These are phyloP conservation scores for Leptonema lineaticorne DNA, from an alignment of 1,140 invertebrate genomes.

Conservation along the genomic window DNA sequence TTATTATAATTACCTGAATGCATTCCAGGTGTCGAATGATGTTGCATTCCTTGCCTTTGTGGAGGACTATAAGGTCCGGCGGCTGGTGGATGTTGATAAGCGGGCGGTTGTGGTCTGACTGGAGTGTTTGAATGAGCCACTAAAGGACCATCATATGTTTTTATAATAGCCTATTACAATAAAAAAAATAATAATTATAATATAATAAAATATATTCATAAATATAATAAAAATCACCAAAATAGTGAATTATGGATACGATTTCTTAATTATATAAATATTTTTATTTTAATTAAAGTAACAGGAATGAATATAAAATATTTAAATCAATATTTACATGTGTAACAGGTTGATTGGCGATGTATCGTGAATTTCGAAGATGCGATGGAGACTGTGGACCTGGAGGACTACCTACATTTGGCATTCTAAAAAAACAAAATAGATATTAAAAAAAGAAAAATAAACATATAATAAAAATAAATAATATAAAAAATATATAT, in stretches of 20 bases:
- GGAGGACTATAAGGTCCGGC: slow-evolving; percentile 37
- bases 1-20: slow-evolving; percentile 7
- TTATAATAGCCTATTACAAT: slow-evolving; percentile 51
- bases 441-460: slow-evolving; percentile 3
- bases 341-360: slow-evolving; percentile 29
- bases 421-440: slow-evolving; percentile 34
- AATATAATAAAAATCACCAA: background rate
- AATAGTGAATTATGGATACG: too few species aligned
- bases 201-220: background rate
- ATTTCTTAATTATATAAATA: too few species aligned
- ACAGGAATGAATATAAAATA: too few species aligned
- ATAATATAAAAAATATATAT: background rate
- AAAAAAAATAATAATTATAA: background rate
- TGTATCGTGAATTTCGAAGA: slow-evolving; percentile 21
- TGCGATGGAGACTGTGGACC: slow-evolving; percentile 38
- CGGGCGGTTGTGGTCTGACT: slow-evolving; percentile 32
- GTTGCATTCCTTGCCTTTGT: slow-evolving; percentile 25
- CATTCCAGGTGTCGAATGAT: slow-evolving; percentile 21
- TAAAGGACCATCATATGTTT: slow-evolving; percentile 55
- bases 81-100: slow-evolving; percentile 37
- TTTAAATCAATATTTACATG: slow-evolving; percentile 38
- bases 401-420: slow-evolving; percentile 24
- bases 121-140: slow-evolving; percentile 39
- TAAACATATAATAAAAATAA: background rate
- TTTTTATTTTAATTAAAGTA: too few species aligned